Evolutionary conservation across 1,140 invertebrate species (phyloP).

Genomic region (Probaryconus sp.): DNA sequence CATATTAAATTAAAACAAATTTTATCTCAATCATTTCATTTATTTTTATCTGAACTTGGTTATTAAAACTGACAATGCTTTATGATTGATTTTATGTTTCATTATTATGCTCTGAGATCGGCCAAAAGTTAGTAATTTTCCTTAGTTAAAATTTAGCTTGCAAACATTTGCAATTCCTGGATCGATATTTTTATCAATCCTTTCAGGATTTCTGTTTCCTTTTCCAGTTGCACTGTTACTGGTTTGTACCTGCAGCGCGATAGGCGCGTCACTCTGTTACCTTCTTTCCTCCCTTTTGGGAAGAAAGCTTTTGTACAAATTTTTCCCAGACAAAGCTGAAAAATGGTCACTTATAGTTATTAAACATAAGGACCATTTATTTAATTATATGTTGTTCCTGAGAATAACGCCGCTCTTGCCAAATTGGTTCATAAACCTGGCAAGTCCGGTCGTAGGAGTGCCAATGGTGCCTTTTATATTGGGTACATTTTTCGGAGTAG

Average conservation of each 20-base stretch:
- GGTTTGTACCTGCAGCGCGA: constrained; percentile 97
- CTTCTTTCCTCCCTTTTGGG: constrained; percentile 93
- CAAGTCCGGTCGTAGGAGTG: constrained; percentile 97
- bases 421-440: constrained; percentile 99
- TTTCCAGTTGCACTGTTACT: constrained; percentile 93
- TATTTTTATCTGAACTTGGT: no score
- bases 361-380: constrained; percentile 91
- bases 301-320: constrained; percentile 89
- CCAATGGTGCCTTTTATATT: constrained; percentile 94
- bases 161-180: constrained; percentile 99
- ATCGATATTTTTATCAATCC: constrained; percentile 97
- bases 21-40: no score
- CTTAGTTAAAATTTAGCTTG: constrained; percentile 83
- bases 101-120: no score
- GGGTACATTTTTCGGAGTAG: constrained; percentile 96
- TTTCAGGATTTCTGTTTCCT: constrained; percentile 98
- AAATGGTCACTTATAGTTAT: constrained; percentile 90
- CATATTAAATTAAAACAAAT: no score
- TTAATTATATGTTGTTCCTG: constrained; percentile 98
- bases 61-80: no score
- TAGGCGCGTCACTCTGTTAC: constrained; percentile 97
- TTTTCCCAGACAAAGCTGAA: constrained; percentile 92
- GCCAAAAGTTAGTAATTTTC: no score
- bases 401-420: constrained; percentile 98
- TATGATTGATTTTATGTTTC: no score